These are phyloP conservation scores for Pungitius pungitius DNA, from an alignment of 2,113 vertebrate genomes.

Conservation along the genomic window DNA sequence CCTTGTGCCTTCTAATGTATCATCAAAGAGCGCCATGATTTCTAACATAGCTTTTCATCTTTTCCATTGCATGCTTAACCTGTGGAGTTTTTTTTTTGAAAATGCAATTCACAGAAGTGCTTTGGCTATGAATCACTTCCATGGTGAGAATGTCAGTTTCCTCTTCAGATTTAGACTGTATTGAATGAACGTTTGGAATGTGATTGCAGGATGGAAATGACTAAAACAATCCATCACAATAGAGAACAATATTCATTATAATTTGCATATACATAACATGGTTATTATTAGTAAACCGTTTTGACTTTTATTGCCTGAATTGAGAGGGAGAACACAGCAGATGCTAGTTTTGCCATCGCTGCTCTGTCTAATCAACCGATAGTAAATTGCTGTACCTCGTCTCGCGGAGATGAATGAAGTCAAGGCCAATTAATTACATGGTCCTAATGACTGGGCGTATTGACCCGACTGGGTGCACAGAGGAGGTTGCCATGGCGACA, in stretches of 20 bases:
- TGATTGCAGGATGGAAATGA: neutral
- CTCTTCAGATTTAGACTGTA: neutral
- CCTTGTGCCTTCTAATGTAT: neutral
- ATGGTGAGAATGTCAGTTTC: neutral
- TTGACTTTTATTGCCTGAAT: neutral
- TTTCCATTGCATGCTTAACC: neutral
- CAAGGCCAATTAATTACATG: conserved; percentile 80
- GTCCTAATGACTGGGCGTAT: conserved; percentile 74
- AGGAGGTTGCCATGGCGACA: conserved; percentile 73
- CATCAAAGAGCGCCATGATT: neutral
- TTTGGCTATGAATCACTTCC: neutral
- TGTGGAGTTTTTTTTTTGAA: neutral
- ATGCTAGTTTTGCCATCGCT: conserved; percentile 29
- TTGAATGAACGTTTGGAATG: neutral
- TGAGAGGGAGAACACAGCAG: conserved; percentile 10
- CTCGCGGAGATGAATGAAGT: conserved; percentile 68
- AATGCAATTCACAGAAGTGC: neutral
- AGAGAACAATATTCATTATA: neutral
- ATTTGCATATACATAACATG: conserved; percentile 1
- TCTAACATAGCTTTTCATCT: neutral
- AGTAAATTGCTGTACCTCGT: conserved; percentile 54
- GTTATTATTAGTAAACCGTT: conserved; percentile 3
- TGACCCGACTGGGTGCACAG: conserved; percentile 64
- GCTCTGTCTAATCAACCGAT: conserved; percentile 58
- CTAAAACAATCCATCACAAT: conserved; percentile 25